Percentiles rank a stretch among this genome's conserved stretches.
Evolutionary conservation across 1,140 invertebrate species (phyloP).

Genomic region (Listronotus bonariensis): DNA sequence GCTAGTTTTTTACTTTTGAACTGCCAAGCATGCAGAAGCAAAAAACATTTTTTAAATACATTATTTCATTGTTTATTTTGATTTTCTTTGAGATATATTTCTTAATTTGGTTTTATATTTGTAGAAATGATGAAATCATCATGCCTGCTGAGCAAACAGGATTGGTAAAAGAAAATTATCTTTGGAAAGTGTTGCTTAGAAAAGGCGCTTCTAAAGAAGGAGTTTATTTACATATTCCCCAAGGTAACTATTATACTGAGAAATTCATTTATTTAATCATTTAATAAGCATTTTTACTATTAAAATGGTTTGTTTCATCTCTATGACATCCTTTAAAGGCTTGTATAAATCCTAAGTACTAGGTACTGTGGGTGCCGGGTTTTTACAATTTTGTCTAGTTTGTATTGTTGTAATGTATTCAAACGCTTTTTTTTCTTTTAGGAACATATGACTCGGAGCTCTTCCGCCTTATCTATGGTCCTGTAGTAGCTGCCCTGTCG

Average conservation of each 20-base stretch:
- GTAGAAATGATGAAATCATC: constrained; percentile 94
- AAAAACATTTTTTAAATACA: too few relatives aligned
- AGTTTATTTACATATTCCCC: constrained; percentile 70
- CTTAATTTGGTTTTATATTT: constrained; percentile 22
- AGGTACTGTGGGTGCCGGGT: too few relatives aligned
- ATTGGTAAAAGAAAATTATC: constrained; percentile 92
- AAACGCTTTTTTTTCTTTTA: background rate
- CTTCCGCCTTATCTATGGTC: constrained; percentile 86
- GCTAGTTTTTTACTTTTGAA: too few relatives aligned
- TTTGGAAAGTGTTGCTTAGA: constrained; percentile 93
- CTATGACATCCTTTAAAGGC: too few relatives aligned
- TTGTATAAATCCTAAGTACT: too few relatives aligned
- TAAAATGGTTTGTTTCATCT: too few relatives aligned
- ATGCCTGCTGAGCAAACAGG: constrained; percentile 99
- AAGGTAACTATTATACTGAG: constrained; percentile 60
- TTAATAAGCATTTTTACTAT: too few relatives aligned
- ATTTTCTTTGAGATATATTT: too few relatives aligned
- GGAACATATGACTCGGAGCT: constrained; percentile 80
- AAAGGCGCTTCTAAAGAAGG: constrained; percentile 77
- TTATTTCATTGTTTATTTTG: too few relatives aligned
- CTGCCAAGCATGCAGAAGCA: too few relatives aligned
- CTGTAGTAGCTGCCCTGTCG: constrained; percentile 88
- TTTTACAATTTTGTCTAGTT: too few relatives aligned
- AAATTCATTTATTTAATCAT: background rate
- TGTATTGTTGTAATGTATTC: too few relatives aligned